Evolutionary conservation across 23 tunicate species (phyloP).

Genomic region (Clavelina lepadiformis): DNA sequence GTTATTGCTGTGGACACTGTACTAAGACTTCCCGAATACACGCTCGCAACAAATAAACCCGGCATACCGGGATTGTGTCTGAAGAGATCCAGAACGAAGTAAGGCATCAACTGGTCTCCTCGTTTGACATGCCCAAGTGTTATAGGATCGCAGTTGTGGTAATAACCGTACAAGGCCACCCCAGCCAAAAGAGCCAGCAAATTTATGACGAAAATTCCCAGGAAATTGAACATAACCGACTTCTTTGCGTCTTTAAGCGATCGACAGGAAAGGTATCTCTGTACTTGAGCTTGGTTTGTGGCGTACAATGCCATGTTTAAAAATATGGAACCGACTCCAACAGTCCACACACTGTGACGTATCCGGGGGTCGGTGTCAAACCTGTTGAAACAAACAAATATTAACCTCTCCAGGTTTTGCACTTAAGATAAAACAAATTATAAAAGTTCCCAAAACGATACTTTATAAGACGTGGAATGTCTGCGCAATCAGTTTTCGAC

Average conservation of each 20-base stretch:
- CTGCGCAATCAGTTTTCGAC: background rate
- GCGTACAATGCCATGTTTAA: conserved; percentile 59
- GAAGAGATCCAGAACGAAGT: conserved; percentile 65
- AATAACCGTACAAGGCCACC: conserved; percentile 61
- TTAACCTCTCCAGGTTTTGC: too few relatives aligned
- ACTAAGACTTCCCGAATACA: conserved; percentile 83
- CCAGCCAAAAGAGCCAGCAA: conserved; percentile 44
- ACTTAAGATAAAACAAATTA: background rate
- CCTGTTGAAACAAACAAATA: conserved; percentile 12
- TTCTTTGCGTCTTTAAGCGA: conserved; percentile 41
- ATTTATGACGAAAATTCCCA: conserved; percentile 47
- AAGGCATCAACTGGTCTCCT: conserved; percentile 60
- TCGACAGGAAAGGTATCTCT: conserved; percentile 68
- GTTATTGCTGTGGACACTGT: conserved; percentile 74
- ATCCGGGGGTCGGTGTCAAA: conserved; percentile 57
- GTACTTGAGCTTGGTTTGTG: conserved; percentile 66
- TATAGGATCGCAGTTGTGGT: conserved; percentile 57
- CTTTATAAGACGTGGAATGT: background rate
- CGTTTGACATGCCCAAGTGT: conserved; percentile 1
- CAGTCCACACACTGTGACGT: conserved; percentile 56
- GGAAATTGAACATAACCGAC: conserved; percentile 43
- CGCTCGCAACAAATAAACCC: conserved; percentile 64
- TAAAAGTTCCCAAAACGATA: too few relatives aligned
- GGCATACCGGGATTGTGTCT: conserved; percentile 65
- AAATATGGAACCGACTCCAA: conserved; percentile 38